Evolutionary conservation across 2,888 invertebrate genomes (phyloP), one percentile per base, ranked within the genome.

Genomic region (Branchinecta sandiegonensis): DNA sequence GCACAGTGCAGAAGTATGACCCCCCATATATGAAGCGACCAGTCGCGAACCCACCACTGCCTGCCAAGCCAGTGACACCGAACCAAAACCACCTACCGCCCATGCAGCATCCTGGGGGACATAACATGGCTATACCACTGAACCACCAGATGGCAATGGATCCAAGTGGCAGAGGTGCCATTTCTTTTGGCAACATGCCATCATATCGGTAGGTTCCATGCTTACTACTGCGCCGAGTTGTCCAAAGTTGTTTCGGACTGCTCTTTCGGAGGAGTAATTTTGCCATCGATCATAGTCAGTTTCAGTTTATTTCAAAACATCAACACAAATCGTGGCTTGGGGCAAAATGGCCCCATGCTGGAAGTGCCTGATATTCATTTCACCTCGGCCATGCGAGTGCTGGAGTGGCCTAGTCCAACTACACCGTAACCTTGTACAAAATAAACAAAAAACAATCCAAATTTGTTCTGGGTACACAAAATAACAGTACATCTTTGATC

Each of bases 1-100:
- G 89, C 77, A 88, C 90, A 74, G 84, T 89, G 79, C 87, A 88
- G 79, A 90, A 90, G 80, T 90, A 89, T 80, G 90, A 92, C 79
- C 88, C 88, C 75, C 89, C 90, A 69, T 90, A 89, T 81, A 83
- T 84, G 77, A 90, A 90, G 83, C 90, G 90, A 78, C 88, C 89
- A 66, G 84, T 86, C 74, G 83, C 85, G 74, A 88, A 86, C 81
- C 87, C 84, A 79, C 69, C 73, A 65, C 48, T 65, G 50, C 70
- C 71, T 23, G 68, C 70, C 47, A 69, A 72, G 69, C 69, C 66
- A 23, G 48, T 67, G 37, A 5, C 37, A 37, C 63, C 63, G 23
- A 56, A 8, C 23, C n/a, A 10, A n/a, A 48, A 70, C 72, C 64
- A 71, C 69, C 66, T 74, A 71, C 72, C 70, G 37, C 70, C 17